Evolutionary conservation across 2,113 vertebrate species (phyloP).

Genomic region (Tychaedon coryphoeus): DNA sequence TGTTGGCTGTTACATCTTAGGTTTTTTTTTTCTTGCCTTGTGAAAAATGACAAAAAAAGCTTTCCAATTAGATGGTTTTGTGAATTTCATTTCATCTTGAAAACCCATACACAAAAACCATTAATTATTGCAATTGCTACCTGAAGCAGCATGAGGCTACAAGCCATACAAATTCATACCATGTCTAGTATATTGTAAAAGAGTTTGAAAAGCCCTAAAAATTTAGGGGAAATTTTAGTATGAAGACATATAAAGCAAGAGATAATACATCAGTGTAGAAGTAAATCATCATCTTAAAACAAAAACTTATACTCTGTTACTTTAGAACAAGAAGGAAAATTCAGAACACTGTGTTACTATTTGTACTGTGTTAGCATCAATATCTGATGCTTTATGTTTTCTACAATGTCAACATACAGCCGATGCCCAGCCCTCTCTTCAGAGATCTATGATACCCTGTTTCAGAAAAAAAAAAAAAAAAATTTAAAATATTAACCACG

Average conservation of each 20-base stretch:
- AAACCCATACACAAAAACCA: neutral
- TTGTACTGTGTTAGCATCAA: neutral
- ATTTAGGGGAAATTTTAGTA: neutral
- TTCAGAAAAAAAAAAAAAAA: neutral
- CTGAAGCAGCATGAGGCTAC: neutral
- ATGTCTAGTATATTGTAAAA: neutral
- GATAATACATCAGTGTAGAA: neutral
- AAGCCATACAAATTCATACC: neutral
- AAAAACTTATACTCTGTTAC: neutral
- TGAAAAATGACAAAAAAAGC: neutral
- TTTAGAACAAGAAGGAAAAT: neutral
- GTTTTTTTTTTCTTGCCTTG: neutral
- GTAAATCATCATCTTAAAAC: neutral
- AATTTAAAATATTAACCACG: conserved; percentile 6
- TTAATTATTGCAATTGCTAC: neutral
- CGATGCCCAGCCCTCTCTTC: conserved; percentile 8
- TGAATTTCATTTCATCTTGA: neutral
- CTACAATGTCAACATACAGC: conserved; percentile 11
- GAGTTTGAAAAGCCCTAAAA: neutral
- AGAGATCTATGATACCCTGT: neutral
- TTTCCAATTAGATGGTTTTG: neutral
- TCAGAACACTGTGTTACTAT: neutral
- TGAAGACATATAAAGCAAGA: neutral
- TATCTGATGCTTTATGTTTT: conserved; percentile 18
- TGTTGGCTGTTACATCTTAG: neutral